Base-by-base conservation (phyloP, 2,113 vertebrate species). In the Monopterus albus region DNA sequence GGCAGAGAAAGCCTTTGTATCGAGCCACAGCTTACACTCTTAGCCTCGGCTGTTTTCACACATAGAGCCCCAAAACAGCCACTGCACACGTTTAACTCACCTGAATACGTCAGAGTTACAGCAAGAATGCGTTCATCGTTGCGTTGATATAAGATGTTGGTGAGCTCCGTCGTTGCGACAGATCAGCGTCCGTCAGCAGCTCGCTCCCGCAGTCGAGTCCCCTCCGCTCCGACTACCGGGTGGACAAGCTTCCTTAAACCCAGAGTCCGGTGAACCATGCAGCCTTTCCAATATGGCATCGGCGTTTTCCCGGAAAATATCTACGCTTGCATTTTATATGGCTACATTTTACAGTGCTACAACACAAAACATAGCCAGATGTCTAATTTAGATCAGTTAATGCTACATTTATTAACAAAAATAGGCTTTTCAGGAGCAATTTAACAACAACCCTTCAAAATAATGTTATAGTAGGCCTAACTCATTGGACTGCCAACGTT, bases 1-100 rank as follows among this genome's bases (percentile, higher is more conserved):
- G 82, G 83, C 84, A 55, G 61, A 88, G 88, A 88, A 90, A 88
- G 85, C 82, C 87, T 91, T 93, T 92, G 91, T 93, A 88, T 77
- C 76, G 75, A 85, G 63, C 84, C 83, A 46, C 61, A 5, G 66
- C 55, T 21, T 15, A 13, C 63, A 12, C 67, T 62, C 71, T 56
- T 61, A 33, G 68, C 65, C 62, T 51, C 62, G 74, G 71, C 26
- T 66, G 6, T 64, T 45, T 43, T 11, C 10, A 4, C 47, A 21
- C 6, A 31, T 12, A 6, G 29, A 49, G 1, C 64, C 45, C 7
- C 21, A 51, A 62, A 13, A 57, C 57, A 42, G 25, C 40, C 56
- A 8, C 6, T 4, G 7, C 21, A 33, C 26, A 39, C 25, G 43
- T 60, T 57, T 0, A 31, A 87, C 89, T 78, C 75, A 89, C 88